Conservation (phyloP, 2,113 vertebrate genomes). For the Larimichthys polyactis region DNA sequence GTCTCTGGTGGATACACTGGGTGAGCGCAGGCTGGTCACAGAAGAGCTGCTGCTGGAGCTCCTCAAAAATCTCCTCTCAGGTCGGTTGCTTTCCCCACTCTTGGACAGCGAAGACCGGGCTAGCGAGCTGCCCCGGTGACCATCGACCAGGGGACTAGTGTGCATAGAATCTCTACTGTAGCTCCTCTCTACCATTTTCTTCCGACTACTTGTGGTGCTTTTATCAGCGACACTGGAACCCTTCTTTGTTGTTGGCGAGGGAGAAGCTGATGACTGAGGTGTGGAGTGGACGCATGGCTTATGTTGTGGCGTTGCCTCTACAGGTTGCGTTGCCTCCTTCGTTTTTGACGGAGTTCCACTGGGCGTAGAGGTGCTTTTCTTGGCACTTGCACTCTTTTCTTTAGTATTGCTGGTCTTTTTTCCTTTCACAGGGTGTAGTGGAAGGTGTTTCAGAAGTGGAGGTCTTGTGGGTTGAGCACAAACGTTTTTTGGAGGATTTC, state of each 20-base stretch:
- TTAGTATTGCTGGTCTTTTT: conserved; percentile 78
- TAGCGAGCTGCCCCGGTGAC: conserved; percentile 75
- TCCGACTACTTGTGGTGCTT: conserved; percentile 79
- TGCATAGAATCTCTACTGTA: conserved; percentile 90
- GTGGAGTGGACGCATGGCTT: conserved; percentile 85
- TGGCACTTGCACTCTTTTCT: conserved; percentile 82
- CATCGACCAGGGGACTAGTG: conserved; percentile 87
- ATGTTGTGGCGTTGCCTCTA: conserved; percentile 79
- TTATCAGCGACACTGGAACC: conserved; percentile 75
- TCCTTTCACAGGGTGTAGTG: conserved; percentile 84
- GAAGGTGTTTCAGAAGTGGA: conserved; percentile 82
- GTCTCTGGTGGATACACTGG: conserved; percentile 81
- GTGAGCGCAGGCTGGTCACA: conserved; percentile 93
- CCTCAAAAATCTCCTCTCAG: conserved; percentile 85
- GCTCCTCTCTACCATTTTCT: conserved; percentile 88
- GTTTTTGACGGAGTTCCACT: conserved; percentile 82
- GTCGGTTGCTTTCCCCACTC: conserved; percentile 72
- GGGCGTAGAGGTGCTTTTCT: conserved; percentile 85
- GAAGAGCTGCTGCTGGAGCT: conserved; percentile 92
- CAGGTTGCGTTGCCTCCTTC: conserved; percentile 82
- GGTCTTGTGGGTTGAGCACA: conserved; percentile 85
- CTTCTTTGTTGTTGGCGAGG: conserved; percentile 84
- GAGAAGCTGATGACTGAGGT: conserved; percentile 80
- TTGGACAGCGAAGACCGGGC: conserved; percentile 82
- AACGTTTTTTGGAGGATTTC: conserved; percentile 88